Evolutionary conservation across 2,888 invertebrate species (phyloP), one percentile per base, ranked within the genome.

Genomic region (Rhingia campestris): DNA sequence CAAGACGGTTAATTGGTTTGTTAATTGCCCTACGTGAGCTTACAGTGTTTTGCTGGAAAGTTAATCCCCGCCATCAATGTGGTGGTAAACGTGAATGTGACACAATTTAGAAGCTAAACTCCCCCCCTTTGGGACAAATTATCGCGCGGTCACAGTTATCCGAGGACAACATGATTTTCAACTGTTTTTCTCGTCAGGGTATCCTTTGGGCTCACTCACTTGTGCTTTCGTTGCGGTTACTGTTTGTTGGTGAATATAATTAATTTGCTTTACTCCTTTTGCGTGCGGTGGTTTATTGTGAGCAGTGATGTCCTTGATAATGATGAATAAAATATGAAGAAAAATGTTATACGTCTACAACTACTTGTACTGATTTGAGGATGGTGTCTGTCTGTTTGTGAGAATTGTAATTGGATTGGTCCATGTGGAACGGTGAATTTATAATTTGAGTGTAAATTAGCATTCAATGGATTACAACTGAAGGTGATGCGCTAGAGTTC

Each of bases 1-100:
- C 69, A 82, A 63, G 63, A 79, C 64, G 84, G 80, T 70, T 84
- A 75, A 84, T 80, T 75, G 64, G 66, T 75, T 66, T 74, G 79
- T 74, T 72, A 69, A 82, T 79, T 73, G 77, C 39, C 51, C 54
- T 69, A 37, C n/a, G 30, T 51, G 39, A 39, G 63, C 7, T 63
- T 37, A 37, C 30, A 14, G 41, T 33, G 4, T 22, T 64, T 49
- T 14, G 33, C 56, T 30, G 4, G 7, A 12, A 49, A 66, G 49
- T 56, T 54, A 69, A 56, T 69, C 53, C 61, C 22, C 22, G 22
- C 22, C 76, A 54, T 69, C 67, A 59, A 37, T 56, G 30, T 45
- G 14, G 39, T 14, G 7, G 30, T 5, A 4, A 30, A 49, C 6
- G 10, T 49, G 7, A 49, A 49, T 49, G 58, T 58, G 39, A 69